Conservation (phyloP, 2,888 invertebrate genomes). For the Aphelenchoides bicaudatus region DNA sequence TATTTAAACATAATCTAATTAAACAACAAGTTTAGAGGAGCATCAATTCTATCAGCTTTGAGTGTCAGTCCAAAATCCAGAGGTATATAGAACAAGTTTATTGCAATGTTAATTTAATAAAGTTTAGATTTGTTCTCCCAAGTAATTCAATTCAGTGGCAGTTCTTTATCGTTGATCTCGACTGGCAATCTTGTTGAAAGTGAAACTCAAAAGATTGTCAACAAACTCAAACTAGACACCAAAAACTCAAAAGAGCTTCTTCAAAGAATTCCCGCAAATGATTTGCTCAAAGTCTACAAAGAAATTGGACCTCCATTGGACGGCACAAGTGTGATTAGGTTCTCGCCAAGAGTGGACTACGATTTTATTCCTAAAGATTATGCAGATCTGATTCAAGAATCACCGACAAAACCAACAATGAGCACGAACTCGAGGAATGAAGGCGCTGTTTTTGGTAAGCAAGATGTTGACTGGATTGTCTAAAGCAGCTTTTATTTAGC, state of each 20-base stretch:
- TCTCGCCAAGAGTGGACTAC: slow-evolving; percentile 8
- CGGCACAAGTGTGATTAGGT: slow-evolving; percentile 3
- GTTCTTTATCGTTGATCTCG: slow-evolving; percentile 6
- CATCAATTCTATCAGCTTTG: not conserved
- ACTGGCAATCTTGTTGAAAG: not conserved
- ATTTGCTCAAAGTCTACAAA: not conserved
- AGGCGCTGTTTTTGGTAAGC: slow-evolving; percentile 9
- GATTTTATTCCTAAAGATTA: slow-evolving; percentile 7
- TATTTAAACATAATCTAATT: no score
- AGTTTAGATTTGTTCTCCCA: slow-evolving; percentile 3
- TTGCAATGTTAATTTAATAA: not conserved
- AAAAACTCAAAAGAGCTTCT: slow-evolving; percentile 4
- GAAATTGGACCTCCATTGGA: slow-evolving; percentile 10
- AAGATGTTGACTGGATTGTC: no score
- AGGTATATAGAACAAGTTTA: not conserved
- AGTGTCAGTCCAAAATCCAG: not conserved
- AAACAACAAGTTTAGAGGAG: no score
- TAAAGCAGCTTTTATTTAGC: not conserved
- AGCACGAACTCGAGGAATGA: slow-evolving; percentile 5
- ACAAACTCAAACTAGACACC: not conserved
- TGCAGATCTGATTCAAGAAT: not conserved
- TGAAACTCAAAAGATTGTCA: slow-evolving; percentile 8
- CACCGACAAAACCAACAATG: not conserved
- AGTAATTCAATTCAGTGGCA: slow-evolving; percentile 11
- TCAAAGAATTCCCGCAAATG: not conserved